Percentiles rank a stretch among this genome's conserved stretches.
Evolutionary conservation across 2,888 invertebrate genomes (phyloP).

Genomic region (Glaucopsyche alexis): DNA sequence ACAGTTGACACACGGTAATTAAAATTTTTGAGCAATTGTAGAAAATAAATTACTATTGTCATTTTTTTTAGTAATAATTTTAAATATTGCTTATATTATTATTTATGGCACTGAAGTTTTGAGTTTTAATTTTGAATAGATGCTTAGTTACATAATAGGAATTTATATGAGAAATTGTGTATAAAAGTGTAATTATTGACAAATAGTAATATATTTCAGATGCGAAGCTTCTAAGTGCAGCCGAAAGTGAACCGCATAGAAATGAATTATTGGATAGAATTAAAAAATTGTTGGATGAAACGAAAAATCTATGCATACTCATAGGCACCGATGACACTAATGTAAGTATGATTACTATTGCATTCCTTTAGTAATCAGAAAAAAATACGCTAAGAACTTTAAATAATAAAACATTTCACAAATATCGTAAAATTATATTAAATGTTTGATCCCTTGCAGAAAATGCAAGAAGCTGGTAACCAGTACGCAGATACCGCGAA

Average conservation of each 20-base stretch:
- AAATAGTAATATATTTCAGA: conserved; percentile 48
- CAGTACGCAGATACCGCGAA: conserved; percentile 54
- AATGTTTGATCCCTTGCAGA: conserved; percentile 45
- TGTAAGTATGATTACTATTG: conserved; percentile 55
- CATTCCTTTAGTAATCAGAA: no score
- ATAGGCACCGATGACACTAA: conserved; percentile 94
- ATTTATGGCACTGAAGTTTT: no score
- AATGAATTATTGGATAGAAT: conserved; percentile 92
- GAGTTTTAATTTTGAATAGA: no score
- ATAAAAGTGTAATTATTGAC: neutral
- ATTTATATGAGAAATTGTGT: no score
- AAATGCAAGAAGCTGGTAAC: conserved; percentile 54
- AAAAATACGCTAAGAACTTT: no score
- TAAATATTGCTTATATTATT: no score
- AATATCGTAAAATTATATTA: neutral
- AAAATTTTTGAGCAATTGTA: neutral
- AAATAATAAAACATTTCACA: no score
- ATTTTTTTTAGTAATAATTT: no score
- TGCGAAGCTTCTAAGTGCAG: conserved; percentile 91
- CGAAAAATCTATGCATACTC: conserved; percentile 92
- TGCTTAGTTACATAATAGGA: no score
- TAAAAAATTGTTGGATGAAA: conserved; percentile 90
- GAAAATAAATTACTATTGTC: neutral
- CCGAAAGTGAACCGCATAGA: conserved; percentile 88
- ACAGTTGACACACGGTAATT: conserved; percentile 90